Evolutionary conservation across 1,140 invertebrate species (phyloP), one percentile per base, ranked within the genome.

Genomic region (Brachionus manjavacas): DNA sequence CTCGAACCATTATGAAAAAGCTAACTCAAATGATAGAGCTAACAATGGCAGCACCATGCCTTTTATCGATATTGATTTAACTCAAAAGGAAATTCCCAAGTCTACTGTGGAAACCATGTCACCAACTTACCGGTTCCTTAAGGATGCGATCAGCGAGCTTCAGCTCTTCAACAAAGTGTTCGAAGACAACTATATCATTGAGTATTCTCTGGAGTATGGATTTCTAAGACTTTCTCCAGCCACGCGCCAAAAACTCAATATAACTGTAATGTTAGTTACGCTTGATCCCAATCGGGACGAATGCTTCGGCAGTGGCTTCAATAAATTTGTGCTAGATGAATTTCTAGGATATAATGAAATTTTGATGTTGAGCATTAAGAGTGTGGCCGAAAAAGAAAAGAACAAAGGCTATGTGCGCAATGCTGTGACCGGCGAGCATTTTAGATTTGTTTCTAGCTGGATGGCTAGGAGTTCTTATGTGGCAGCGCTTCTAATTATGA

Each of bases 391-490:
- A 89, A 92, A 95, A 85, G 95, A 98, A 89, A 94, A 97, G 85
- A 97, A 98, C 89, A 97, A 97, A 91, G 97, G 91, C 76, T 92
- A 89, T 86, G 87, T 92, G 8, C 88, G 96, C 86, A 98, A 99
- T 91, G 95, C 99, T 52, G 94, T 98, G 43, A 97, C 95, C 23
- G 96, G 96, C n/a, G 96, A 99, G 88, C 96, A 99, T 89, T 99
- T 97, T 90, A 93, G 96, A 85, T 99, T 99, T 91, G 95, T 99
- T 23, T 96, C 94, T 86, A 95, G 96, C 93, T 95, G 96, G 94
- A 96, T 96, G 91, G 94, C 95, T 3, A 92, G 95, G 86, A 94
- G 93, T 74, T 90, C 90, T 1, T 99, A 98, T 88, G 91, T 99
- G 43, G 94, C 94, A 39, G 96, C 97, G 8, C 94, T 96, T 87